Evolutionary conservation across 1,140 invertebrate species (phyloP), one percentile per base, ranked within the genome.

Genomic region (Drosophila ambigua): DNA sequence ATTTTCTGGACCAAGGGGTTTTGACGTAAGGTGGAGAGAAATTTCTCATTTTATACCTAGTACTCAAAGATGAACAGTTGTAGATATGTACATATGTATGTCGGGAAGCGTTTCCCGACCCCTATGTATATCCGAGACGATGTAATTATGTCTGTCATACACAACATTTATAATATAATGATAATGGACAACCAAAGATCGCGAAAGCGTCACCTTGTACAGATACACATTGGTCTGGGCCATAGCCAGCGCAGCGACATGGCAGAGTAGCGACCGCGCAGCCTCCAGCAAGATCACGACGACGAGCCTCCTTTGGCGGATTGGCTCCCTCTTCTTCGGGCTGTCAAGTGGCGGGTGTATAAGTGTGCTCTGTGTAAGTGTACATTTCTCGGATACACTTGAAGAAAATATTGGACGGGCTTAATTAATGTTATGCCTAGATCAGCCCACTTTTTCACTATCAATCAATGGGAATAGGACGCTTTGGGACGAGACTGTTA

Each of bases 291-390:
- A 59, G 64, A 72, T 71, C 62, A 52, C 2, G 39, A 43, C 73
- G 81, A 88, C 83, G 83, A 87, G 83, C 83, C 83, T 83, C 83
- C 83, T 87, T 79, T 67, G 55, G 35, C 51, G 74, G 57, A 23
- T 68, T 44, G 31, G 39, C 35, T 53, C 35, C 52, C 26, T 58
- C 66, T 52, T 26, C 45, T 58, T 50, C 7, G 45, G 9, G 63
- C 63, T 55, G 74, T 82, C 82, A 79, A 82, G 82, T 82, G 78
- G 60, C 39, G 15, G 26, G 41, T 52, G 58, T 16, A 13, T 13
- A 39, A 39, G 35, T 39, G 35, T 39, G 35, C 31, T 35, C 9
- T 39, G 50, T 60, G 48, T 65, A 52, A 54, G 57, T 63, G 45
- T 52, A 50, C 46, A 61, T 61, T 50, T 41, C 45, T 51, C 43